Evolutionary conservation across 1,140 invertebrate species (phyloP).

Genomic region (Neodiprion pinetum): DNA sequence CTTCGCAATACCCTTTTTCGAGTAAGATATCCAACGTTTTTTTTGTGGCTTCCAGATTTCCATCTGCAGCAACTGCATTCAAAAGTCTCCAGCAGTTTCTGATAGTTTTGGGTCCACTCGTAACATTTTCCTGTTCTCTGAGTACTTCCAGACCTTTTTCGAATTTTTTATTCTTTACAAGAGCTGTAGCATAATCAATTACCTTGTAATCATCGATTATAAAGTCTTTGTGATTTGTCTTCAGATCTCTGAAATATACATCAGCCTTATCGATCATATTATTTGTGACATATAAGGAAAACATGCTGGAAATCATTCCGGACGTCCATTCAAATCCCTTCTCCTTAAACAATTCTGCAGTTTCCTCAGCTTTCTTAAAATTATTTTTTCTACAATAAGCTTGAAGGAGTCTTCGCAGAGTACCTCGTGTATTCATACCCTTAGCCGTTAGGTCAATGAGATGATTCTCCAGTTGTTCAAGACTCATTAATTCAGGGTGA

Average conservation of each 20-base stretch:
- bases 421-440: conserved; percentile 64
- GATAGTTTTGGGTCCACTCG: conserved; percentile 43
- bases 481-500: conserved; percentile 61
- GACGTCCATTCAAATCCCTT: conserved; percentile 58
- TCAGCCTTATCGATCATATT: conserved; percentile 60
- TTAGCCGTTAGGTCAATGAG: conserved; percentile 63
- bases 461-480: conserved; percentile 61
- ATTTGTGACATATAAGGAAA: conserved; percentile 61
- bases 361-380: conserved; percentile 55
- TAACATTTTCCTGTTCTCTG: conserved; percentile 47
- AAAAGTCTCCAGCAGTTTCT: conserved; percentile 63
- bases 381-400: conserved; percentile 59
- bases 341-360: conserved; percentile 57
- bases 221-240: conserved; percentile 56
- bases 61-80: conserved; percentile 52
- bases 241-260: conserved; percentile 55
- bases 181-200: conserved; percentile 61
- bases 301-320: conserved; percentile 64
- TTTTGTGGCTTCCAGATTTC: conserved; percentile 42
- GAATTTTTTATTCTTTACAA: conserved; percentile 59
- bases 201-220: conserved; percentile 65
- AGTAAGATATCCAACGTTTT: conserved; percentile 59
- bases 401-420: conserved; percentile 62
- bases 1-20: conserved; percentile 57
- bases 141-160: conserved; percentile 59